Percentiles rank a stretch among this genome's conserved stretches.
phyloP scores from a whole-genome alignment of 2,797 vertebrate genomes.

The Ctenosaura bakeri region DNA sequence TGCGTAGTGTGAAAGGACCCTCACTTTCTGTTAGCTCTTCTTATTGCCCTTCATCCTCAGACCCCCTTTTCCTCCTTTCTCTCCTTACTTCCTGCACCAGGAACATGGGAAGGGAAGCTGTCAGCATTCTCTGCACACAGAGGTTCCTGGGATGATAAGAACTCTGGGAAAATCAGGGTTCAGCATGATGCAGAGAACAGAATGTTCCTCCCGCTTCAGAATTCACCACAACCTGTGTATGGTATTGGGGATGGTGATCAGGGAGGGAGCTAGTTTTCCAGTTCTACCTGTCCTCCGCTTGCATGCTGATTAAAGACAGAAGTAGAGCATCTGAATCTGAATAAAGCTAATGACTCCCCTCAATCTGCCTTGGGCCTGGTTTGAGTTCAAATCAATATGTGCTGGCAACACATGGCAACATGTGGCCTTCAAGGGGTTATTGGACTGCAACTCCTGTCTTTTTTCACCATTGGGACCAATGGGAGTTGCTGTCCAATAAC shows the following conservation, averaged over 20 bases:
- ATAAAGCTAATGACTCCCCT: neutral
- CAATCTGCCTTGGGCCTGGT: neutral
- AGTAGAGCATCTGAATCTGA: neutral
- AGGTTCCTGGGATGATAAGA: too few species aligned
- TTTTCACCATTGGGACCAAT: too few species aligned
- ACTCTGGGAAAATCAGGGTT: neutral
- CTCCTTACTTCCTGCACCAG: too few species aligned
- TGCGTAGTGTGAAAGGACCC: too few species aligned
- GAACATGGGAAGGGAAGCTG: neutral
- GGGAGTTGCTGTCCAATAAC: too few species aligned
- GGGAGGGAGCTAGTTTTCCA: neutral
- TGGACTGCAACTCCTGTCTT: too few species aligned
- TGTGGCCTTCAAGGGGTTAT: too few species aligned
- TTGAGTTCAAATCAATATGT: neutral
- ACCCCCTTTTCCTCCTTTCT: too few species aligned
- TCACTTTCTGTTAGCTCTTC: too few species aligned
- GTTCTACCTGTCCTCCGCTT: neutral
- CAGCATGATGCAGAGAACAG: neutral
- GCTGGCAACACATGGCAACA: too few species aligned
- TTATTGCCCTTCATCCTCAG: too few species aligned
- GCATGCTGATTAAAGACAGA: neutral
- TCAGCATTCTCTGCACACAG: neutral
- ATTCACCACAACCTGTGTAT: neutral
- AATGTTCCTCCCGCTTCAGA: neutral
- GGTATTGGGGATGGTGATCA: neutral